A percentile compares a stretch with the other conserved stretches of the same genome.
Evolutionary conservation across 2,113 vertebrate genomes (phyloP).

Genomic region (Bufo gargarizans): DNA sequence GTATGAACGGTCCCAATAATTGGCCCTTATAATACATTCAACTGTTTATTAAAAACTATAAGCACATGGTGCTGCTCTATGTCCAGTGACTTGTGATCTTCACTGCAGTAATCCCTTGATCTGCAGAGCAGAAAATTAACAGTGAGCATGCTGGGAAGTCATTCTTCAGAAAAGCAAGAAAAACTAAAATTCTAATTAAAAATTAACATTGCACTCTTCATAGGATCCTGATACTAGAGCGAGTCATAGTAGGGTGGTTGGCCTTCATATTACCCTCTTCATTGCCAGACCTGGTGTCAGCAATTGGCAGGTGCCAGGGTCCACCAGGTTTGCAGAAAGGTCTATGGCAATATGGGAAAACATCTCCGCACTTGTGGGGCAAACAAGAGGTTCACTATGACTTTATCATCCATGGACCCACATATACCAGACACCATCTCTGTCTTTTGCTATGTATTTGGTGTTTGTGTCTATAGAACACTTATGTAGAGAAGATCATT

Average conservation of each 20-base stretch:
- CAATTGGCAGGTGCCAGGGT: neutral
- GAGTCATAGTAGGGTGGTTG: neutral
- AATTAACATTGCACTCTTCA: neutral
- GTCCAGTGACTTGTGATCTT: neutral
- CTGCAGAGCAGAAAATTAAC: too few relatives aligned
- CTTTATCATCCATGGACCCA: neutral
- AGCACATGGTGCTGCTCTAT: neutral
- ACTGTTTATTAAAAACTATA: neutral
- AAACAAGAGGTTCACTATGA: neutral
- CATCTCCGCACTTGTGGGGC: neutral
- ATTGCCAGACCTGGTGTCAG: neutral
- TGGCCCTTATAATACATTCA: neutral
- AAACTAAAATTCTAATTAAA: neutral
- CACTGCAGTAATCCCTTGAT: neutral
- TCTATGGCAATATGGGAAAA: neutral
- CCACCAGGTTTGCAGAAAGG: too few relatives aligned
- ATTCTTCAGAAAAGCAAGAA: neutral
- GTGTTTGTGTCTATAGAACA: neutral
- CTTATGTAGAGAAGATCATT: neutral
- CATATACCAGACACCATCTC: neutral
- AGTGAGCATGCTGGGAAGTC: neutral
- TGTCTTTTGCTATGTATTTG: neutral
- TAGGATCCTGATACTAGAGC: neutral
- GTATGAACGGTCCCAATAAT: too few relatives aligned
- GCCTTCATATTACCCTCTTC: neutral